Conservation (phyloP, 2,113 vertebrate genomes). For the Gnathonemus longibarbis region DNA sequence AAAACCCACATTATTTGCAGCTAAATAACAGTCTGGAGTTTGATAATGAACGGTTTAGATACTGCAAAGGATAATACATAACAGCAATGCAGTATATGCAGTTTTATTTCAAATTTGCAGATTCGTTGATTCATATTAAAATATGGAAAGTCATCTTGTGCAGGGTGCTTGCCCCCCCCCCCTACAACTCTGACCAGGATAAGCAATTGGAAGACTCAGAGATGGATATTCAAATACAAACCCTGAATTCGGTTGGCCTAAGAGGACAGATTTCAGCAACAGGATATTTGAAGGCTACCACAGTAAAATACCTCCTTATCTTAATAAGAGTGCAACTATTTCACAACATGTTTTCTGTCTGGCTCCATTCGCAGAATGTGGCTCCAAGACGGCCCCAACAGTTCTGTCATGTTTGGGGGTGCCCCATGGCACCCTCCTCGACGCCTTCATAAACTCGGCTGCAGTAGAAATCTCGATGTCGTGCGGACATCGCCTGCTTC, state of each 20-base stretch:
- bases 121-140: background rate
- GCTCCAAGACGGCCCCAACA: no score
- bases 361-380: background rate
- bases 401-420: background rate
- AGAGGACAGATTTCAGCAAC: background rate
- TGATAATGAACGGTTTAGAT: background rate
- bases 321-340: background rate
- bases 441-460: slow-evolving; percentile 28
- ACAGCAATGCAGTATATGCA: background rate
- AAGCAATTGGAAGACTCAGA: background rate
- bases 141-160: background rate
- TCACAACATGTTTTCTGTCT: background rate
- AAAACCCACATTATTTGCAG: slow-evolving; percentile 12
- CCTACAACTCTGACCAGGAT: background rate
- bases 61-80: background rate
- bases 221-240: background rate
- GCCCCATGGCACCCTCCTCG: slow-evolving; percentile 24
- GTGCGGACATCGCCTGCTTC: background rate
- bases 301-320: background rate
- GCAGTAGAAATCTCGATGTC: slow-evolving; percentile 36
- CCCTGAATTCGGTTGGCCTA: background rate
- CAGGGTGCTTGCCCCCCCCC: background rate
- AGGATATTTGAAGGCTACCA: background rate
- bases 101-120: background rate
- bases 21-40: background rate